Conservation (phyloP, 2,113 vertebrate species). For the Pimephales promelas region DNA sequence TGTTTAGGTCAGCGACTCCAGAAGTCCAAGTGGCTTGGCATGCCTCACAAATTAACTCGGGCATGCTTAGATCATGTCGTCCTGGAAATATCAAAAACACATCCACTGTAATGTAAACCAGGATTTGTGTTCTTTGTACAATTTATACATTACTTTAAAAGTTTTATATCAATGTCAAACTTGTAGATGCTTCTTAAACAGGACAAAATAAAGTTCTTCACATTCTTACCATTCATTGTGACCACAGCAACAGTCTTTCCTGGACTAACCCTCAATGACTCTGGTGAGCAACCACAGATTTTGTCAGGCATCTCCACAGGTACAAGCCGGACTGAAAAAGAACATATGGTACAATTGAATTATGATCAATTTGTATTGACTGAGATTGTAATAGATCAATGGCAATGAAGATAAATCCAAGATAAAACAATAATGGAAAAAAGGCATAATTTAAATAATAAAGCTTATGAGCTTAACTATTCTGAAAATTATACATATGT, state of each 20-base stretch:
- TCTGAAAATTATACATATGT: background rate
- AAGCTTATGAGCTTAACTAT: background rate
- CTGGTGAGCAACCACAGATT: constrained; percentile 32
- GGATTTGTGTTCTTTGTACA: background rate
- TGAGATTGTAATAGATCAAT: too few species aligned
- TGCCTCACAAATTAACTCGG: background rate
- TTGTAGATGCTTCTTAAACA: background rate
- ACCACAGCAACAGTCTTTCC: constrained; percentile 27
- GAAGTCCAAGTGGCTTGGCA: background rate
- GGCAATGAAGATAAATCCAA: background rate
- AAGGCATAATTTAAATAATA: background rate
- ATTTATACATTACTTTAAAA: background rate
- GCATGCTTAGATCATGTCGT: background rate
- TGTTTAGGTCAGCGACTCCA: background rate
- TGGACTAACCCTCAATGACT: constrained; percentile 18
- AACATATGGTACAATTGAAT: too few species aligned
- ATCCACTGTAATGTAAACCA: background rate
- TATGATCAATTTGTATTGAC: too few species aligned
- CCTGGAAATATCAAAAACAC: background rate
- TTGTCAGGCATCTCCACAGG: constrained; percentile 20
- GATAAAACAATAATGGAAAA: background rate
- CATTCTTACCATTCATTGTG: constrained; percentile 39
- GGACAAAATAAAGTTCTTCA: background rate
- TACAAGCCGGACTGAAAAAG: constrained; percentile 9
- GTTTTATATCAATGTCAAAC: background rate